phyloP scores from a whole-genome alignment of 2,888 invertebrate genomes.

The Acrobasis consociella region DNA sequence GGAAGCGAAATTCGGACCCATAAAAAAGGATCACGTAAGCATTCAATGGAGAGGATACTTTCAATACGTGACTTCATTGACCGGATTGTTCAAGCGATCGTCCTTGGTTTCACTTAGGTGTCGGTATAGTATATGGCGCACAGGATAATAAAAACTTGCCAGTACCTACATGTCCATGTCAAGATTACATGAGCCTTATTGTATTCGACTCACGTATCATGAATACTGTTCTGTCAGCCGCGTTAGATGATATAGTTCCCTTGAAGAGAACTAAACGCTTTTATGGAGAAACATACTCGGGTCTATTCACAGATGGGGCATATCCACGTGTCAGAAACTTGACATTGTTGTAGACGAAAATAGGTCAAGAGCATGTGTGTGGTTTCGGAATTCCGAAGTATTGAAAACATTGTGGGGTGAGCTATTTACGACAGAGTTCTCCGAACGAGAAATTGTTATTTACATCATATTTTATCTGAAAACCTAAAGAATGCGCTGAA shows the following conservation, averaged over 20 bases:
- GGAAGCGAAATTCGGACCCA: constrained; percentile 47
- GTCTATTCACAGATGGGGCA: constrained; percentile 39
- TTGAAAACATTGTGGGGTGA: constrained; percentile 36
- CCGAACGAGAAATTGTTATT: background rate
- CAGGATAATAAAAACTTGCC: constrained; percentile 57
- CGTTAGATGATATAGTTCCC: constrained; percentile 25
- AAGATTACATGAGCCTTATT: constrained; percentile 50
- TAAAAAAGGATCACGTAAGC: constrained; percentile 43
- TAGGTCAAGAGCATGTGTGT: constrained; percentile 45
- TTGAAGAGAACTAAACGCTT: constrained; percentile 17
- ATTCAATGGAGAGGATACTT: constrained; percentile 41
- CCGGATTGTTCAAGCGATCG: constrained; percentile 56
- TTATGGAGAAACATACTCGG: constrained; percentile 13
- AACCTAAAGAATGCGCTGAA: constrained; percentile 8
- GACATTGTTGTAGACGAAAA: constrained; percentile 53
- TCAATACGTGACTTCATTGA: constrained; percentile 57
- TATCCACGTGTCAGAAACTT: constrained; percentile 47
- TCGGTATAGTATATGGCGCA: constrained; percentile 49
- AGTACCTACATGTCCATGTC: constrained; percentile 53
- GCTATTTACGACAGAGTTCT: constrained; percentile 24
- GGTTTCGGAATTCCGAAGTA: constrained; percentile 40
- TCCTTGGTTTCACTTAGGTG: constrained; percentile 60
- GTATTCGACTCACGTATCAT: constrained; percentile 58
- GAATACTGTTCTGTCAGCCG: constrained; percentile 32
- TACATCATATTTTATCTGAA: background rate